Base-by-base conservation (phyloP, 2,113 vertebrate species). In the Charadrius vociferus region DNA sequence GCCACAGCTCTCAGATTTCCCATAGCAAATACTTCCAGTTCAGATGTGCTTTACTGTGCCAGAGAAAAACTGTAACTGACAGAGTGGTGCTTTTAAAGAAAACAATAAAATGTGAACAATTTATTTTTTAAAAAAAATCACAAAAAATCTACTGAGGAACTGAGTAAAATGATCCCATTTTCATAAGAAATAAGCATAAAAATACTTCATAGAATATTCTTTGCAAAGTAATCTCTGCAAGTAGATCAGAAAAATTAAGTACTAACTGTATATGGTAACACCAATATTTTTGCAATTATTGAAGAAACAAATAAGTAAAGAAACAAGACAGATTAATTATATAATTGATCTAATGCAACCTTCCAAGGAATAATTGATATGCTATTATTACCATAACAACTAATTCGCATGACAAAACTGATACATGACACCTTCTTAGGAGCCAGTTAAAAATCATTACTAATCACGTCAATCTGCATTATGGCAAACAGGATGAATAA, bases 361-460 rank as follows among this genome's bases (percentile, higher is more conserved):
- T 92, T 95, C 47, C 52, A 72, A 75, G 52, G 36, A 72, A 89
- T 96, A 95, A 86, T 49, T 96, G 61, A 68, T 94, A 91, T 52
- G 73, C 61, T 93, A 47, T 61, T 82, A 93, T 75, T 90, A 77
- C 53, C 66, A 90, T 49, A 87, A 74, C 90, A 92, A 89, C 15
- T 93, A 93, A 88, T 95, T 94, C 41, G 61, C 50, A 85, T 93
- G 41, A 87, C 49, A 95, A 88, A 94, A 94, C 63, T 97, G 92
- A 95, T 97, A 81, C 80, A 96, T 43, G 92, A 92, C 75, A 95
- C 81, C 55, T 88, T 94, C 59, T 89, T 78, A 91, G 81, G 56
- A 97, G 87, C 32, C 74, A 85, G 84, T 95, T 95, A 87, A 95
- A 96, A 94, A 86, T 79, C 75, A 88, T 90, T 93, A 71, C 78